Conservation (phyloP, 2,797 vertebrate genomes). For the Rhinella marina region DNA sequence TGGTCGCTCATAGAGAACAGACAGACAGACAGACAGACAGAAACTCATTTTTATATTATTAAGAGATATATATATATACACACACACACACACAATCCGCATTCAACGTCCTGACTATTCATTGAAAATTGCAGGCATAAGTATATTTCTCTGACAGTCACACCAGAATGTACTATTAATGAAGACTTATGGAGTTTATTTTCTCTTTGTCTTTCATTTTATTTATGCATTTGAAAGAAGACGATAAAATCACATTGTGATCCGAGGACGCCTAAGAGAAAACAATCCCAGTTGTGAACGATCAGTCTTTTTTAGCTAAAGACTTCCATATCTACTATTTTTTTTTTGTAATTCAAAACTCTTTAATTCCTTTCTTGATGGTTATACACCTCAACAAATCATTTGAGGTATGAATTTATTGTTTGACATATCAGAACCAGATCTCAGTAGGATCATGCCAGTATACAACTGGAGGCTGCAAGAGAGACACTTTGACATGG, state of each 20-base stretch:
- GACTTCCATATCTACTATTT: not conserved
- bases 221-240: not conserved
- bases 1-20: too few species aligned
- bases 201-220: not conserved
- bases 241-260: conserved; percentile 4
- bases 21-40: too few species aligned
- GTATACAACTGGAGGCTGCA: too few species aligned
- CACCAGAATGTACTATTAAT: not conserved
- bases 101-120: not conserved
- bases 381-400: not conserved
- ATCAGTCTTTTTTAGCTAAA: not conserved
- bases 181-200: not conserved
- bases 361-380: not conserved
- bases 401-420: not conserved
- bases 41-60: too few species aligned
- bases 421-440: not conserved
- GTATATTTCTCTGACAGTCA: not conserved
- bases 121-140: not conserved
- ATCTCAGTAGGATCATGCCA: not conserved
- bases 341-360: not conserved
- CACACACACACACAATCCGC: not conserved
- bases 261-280: not conserved
- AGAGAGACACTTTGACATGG: too few species aligned
- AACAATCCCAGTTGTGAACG: not conserved
- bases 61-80: not conserved